Evolutionary conservation across 1,140 invertebrate genomes (phyloP).

Genomic region (Teleopsis dalmanni): DNA sequence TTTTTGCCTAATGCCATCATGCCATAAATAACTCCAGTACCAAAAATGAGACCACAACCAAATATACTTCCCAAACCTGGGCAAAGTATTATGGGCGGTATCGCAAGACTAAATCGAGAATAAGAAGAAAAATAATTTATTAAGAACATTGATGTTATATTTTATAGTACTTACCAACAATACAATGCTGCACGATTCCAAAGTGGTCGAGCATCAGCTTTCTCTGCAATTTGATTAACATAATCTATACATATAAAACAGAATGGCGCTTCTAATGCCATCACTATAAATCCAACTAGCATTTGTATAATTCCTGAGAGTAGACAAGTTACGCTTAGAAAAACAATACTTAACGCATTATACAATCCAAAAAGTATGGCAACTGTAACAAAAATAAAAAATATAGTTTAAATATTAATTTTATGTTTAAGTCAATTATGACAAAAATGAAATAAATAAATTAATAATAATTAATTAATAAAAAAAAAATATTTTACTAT

Average conservation of each 20-base stretch:
- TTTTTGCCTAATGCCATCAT: conserved; percentile 89
- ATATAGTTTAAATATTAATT: no score
- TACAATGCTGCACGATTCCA: conserved; percentile 88
- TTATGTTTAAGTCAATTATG: no score
- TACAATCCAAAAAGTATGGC: conserved; percentile 79
- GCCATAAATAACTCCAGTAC: conserved; percentile 82
- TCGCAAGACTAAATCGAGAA: conserved; percentile 54
- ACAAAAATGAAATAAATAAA: no score
- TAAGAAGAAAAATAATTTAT: conserved; percentile 1
- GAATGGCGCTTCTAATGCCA: conserved; percentile 86
- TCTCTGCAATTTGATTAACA: conserved; percentile 73
- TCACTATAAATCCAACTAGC: conserved; percentile 75
- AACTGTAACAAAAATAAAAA: conserved; percentile 54
- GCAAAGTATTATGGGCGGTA: conserved; percentile 73
- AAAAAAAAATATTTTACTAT: no score
- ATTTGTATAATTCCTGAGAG: conserved; percentile 83
- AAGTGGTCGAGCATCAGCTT: conserved; percentile 73
- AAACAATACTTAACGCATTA: conserved; percentile 65
- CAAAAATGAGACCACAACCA: conserved; percentile 81
- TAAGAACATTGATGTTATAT: neutral
- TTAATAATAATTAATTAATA: no score
- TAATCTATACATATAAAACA: conserved; percentile 92
- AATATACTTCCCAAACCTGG: conserved; percentile 69
- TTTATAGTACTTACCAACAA: conserved; percentile 60
- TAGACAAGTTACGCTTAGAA: conserved; percentile 59